A percentile compares a stretch with the other conserved stretches of the same genome.
Conservation (phyloP, 2,113 vertebrate species). For the Herpailurus yagouaroundi region DNA sequence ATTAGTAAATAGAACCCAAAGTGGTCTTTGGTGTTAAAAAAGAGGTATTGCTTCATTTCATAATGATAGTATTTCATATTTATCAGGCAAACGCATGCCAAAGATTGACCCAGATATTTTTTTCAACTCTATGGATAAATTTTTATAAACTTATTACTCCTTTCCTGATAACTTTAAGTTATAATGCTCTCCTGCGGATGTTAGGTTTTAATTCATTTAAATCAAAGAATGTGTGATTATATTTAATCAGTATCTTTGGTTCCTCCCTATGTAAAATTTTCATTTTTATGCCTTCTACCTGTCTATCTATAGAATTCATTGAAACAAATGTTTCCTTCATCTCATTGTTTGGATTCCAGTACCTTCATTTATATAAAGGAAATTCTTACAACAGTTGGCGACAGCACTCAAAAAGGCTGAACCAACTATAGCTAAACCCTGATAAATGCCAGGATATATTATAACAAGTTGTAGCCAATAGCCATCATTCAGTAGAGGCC, state of each 20-base stretch:
- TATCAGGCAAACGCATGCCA: background rate
- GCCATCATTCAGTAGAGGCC: background rate
- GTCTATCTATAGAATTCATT: background rate
- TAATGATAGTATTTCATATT: background rate
- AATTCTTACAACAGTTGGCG: background rate
- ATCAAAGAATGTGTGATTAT: background rate
- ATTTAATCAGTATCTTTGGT: background rate
- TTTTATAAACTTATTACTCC: background rate
- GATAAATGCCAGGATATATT: background rate
- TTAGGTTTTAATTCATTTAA: slow-evolving; percentile 29
- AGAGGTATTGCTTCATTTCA: background rate
- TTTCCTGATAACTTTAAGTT: background rate
- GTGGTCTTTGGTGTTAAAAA: background rate
- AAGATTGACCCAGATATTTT: slow-evolving; percentile 25
- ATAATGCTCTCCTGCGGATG: background rate
- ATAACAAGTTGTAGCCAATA: background rate
- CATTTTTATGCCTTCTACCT: background rate
- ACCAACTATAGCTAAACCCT: background rate
- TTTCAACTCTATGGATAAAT: background rate
- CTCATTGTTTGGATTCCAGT: background rate
- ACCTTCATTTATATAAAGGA: background rate
- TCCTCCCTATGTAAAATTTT: background rate
- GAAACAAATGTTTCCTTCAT: slow-evolving; percentile 17
- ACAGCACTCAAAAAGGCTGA: background rate
- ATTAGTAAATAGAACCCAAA: background rate